A percentile compares a stretch with the other conserved stretches of the same genome.
phyloP scores from a whole-genome alignment of 1,140 invertebrate genomes.

The Ceratoteleas bidentatus region DNA sequence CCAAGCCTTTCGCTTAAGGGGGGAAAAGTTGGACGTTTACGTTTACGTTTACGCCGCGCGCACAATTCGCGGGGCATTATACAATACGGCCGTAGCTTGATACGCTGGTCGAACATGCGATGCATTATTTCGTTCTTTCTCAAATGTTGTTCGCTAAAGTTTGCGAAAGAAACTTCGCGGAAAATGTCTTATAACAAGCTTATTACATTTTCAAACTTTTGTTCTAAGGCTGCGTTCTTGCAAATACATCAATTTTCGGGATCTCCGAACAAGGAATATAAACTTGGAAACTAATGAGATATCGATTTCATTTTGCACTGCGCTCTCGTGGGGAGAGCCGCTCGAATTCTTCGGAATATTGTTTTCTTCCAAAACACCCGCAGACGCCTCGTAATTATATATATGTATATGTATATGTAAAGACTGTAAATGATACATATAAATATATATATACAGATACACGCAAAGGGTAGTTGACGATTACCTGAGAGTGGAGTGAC shows the following conservation, averaged over 20 bases:
- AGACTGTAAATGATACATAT: constrained; percentile 61
- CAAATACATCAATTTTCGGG: constrained; percentile 60
- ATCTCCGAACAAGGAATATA: constrained; percentile 53
- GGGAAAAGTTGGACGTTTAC: no score
- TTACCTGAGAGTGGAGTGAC: constrained; percentile 46
- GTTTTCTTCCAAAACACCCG: constrained; percentile 61
- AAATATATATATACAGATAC: constrained; percentile 48
- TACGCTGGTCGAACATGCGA: constrained; percentile 52
- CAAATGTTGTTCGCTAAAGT: constrained; percentile 59
- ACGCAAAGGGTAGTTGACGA: constrained; percentile 50
- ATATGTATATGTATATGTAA: constrained; percentile 62
- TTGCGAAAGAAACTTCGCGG: constrained; percentile 52
- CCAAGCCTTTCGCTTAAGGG: no score
- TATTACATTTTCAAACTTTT: constrained; percentile 66
- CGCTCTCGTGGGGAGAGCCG: constrained; percentile 5
- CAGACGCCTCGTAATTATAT: constrained; percentile 35
- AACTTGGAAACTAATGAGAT: constrained; percentile 57
- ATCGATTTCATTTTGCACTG: constrained; percentile 54
- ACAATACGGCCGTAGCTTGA: constrained; percentile 47
- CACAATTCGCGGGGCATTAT: constrained; percentile 46
- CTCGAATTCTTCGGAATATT: constrained; percentile 45
- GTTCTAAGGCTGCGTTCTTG: constrained; percentile 47
- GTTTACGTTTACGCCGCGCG: constrained; percentile 9
- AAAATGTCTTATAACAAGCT: constrained; percentile 63
- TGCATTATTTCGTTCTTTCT: constrained; percentile 62